Conservation (phyloP, 2,113 vertebrate species). For the Ictidomys tridecemlineatus region DNA sequence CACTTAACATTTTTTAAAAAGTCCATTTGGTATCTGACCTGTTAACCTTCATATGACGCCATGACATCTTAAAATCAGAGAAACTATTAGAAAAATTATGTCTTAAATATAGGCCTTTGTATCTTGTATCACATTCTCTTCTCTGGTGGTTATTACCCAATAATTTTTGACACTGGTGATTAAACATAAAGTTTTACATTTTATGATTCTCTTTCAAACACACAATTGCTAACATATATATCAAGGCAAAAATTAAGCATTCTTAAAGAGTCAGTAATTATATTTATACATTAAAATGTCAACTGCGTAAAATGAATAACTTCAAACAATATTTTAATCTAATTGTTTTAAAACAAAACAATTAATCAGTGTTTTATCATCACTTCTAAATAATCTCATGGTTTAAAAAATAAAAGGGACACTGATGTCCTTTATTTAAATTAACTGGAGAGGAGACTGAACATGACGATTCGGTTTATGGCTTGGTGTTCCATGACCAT, state of each 20-base stretch:
- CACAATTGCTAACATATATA: constrained; percentile 89
- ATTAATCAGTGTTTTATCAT: constrained; percentile 86
- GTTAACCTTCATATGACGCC: constrained; percentile 86
- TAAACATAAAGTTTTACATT: constrained; percentile 90
- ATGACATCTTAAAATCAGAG: constrained; percentile 91
- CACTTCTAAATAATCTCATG: constrained; percentile 76
- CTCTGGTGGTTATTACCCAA: constrained; percentile 89
- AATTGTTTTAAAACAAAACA: constrained; percentile 89
- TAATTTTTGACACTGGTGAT: constrained; percentile 91
- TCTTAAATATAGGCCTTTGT: constrained; percentile 90
- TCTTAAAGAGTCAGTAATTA: constrained; percentile 87
- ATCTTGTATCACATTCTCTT: constrained; percentile 87
- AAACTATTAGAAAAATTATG: constrained; percentile 89
- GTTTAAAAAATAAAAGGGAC: constrained; percentile 66
- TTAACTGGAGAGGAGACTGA: constrained; percentile 58
- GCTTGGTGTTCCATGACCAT: constrained; percentile 41
- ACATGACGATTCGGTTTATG: constrained; percentile 57
- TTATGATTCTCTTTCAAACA: constrained; percentile 91
- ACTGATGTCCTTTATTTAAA: background rate
- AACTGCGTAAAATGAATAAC: constrained; percentile 84
- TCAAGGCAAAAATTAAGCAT: constrained; percentile 87
- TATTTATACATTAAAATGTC: constrained; percentile 90
- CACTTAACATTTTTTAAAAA: constrained; percentile 84
- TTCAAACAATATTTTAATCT: constrained; percentile 89
- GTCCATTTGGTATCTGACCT: constrained; percentile 88